Evolutionary conservation across 2,797 vertebrate species (phyloP), one percentile per base, ranked within the genome.

Genomic region (Megalops cyprinoides): DNA sequence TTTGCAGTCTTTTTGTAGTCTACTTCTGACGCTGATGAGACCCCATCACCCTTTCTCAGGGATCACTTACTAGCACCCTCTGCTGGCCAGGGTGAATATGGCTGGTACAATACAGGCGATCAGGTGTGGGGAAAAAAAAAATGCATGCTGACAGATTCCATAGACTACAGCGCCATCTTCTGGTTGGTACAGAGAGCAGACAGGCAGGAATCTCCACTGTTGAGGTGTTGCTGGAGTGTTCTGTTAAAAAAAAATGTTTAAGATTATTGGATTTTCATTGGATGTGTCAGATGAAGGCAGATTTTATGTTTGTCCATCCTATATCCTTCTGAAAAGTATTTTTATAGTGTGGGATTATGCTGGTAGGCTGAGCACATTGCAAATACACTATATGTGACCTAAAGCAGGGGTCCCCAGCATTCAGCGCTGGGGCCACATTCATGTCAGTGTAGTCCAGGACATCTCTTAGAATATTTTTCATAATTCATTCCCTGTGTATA

Each of bases 151-250:
- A 15, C 9, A 56, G n/a, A 90, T 92, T 84, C 76, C 20, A 49
- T 84, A 90, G 88, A 79, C 87, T 71, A 80, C 86, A 87, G 84
- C 86, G 89, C 88, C 93, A 90, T 87, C 94, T 92, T 84, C 88
- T 92, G 93, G 83, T 55, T 73, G 49, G 39, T 42, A 6, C 9
- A 77, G 25, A 65, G 5, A 1, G 42, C 23, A 44, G 77, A 82
- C 14, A n/a, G 28, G 7, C 4, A 28, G 79, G 46, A 51, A 31
- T 37, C 39, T 0, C 15, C 18, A 23, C 34, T 81, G 42, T 74
- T 49, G 44, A 74, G n/a, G 14, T 37, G 3, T 3, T n/a, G 55
- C 1, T 1, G 4, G 12, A 58, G 20, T 15, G 3, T 58, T n/a
- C 20, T 58, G 1, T 25, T 58, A 55, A 58, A n/a, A n/a, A n/a